Conservation (phyloP, 2,113 vertebrate genomes). For the Zapornia atra region DNA sequence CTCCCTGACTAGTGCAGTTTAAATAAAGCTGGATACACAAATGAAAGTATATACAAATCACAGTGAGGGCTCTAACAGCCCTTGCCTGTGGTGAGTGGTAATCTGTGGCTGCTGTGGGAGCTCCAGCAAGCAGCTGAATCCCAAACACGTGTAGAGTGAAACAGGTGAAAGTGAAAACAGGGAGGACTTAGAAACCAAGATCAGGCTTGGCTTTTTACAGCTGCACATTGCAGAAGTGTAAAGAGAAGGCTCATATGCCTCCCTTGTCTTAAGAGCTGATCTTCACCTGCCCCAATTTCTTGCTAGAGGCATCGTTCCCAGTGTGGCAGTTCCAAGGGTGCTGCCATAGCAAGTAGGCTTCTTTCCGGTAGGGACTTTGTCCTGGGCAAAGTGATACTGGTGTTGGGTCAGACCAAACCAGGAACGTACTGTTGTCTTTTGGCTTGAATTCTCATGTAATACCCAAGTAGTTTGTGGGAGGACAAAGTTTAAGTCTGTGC, state of each 20-base stretch:
- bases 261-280: neutral
- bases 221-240: neutral
- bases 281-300: neutral
- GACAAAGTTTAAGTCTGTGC: neutral
- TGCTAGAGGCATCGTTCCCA: neutral
- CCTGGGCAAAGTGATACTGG: neutral
- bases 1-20: neutral
- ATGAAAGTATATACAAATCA: neutral
- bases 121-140: neutral
- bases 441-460: neutral
- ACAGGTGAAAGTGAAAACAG: neutral
- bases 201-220: neutral
- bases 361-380: neutral
- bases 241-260: neutral
- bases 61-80: neutral
- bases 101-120: neutral
- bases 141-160: neutral
- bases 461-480: neutral
- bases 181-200: neutral
- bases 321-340: rapidly evolving
- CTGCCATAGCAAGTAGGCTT: rapidly evolving
- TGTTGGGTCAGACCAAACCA: rapidly evolving
- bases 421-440: rapidly evolving
- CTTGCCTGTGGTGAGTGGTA: neutral
- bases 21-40: neutral